Base-by-base conservation (phyloP, 2,888 invertebrate species). In the Agelastica alni region DNA sequence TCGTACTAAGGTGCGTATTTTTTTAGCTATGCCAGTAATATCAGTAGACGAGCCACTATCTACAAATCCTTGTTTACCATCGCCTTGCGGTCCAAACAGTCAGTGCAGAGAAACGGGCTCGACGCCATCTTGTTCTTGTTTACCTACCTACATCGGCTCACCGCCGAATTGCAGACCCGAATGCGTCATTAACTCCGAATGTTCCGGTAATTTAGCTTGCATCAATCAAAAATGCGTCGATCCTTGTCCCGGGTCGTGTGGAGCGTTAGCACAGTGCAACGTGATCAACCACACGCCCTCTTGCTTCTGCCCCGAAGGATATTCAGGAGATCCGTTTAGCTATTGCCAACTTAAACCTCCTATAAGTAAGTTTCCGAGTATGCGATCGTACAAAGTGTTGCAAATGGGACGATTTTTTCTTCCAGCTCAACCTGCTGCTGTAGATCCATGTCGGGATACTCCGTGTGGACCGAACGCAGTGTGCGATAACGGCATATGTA, bases 401-500 rank as follows among this genome's bases (percentile, higher is more conserved):
- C n/a, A n/a, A n/a, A n/a, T n/a, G n/a, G n/a, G n/a, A n/a, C n/a
- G n/a, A n/a, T n/a, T n/a, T n/a, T n/a, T 26, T 20, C 52, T 64
- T 64, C 53, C 51, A 63, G 62, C 60, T 51, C 56, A 66, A 36
- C 63, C 66, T 61, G 67, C 70, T 9, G 75, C 79, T 66, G 66
- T 71, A 51, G 82, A 85, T 66, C 85, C 85, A 2, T 89, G 89
- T 63, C 81, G 81, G 69, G 86, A 87, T 30, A 83, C 85, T 13
- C 87, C 87, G 1, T 90, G 90, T 69, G 89, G 88, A 28, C 79
- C 87, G 5, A 90, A 89, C 67, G 83, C 88, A 20, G 79, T 82
- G 61, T 91, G 90, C 68, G 77, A 79, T 42, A 82, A 85, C 65
- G 86, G 87, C 1, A 79, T 83, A 69, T 89, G 89, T 68, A 81